These are phyloP conservation scores for Meriones unguiculatus DNA, from an alignment of 2,113 vertebrate species.

Conservation along the genomic window DNA sequence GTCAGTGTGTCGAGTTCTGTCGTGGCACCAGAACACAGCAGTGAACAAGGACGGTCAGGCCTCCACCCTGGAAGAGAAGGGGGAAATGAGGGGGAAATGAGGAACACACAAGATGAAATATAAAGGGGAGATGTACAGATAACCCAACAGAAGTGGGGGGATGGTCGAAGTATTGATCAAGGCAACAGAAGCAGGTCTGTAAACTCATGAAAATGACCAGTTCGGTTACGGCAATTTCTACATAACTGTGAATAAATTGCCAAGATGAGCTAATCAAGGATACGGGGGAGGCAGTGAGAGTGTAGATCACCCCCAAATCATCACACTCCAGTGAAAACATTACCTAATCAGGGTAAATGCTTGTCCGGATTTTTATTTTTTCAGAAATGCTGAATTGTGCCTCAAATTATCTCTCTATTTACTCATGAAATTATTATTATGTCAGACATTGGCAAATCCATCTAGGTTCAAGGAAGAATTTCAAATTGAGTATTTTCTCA, in stretches of 20 bases:
- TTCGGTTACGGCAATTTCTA: neutral
- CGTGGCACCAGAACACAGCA: neutral
- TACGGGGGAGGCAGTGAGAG: neutral
- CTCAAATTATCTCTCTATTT: constrained; percentile 61
- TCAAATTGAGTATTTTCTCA: constrained; percentile 67
- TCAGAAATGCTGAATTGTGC: constrained; percentile 27
- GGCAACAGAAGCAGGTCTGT: neutral
- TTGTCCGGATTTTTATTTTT: neutral
- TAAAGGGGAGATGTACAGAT: neutral
- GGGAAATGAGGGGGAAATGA: constrained; percentile 4
- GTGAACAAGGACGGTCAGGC: neutral
- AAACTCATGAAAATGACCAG: neutral
- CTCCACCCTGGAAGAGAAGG: neutral
- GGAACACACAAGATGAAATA: neutral
- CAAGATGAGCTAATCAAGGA: neutral
- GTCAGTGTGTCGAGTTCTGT: neutral
- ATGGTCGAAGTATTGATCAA: neutral
- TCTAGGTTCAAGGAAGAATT: constrained; percentile 62
- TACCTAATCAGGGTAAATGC: neutral
- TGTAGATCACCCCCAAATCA: neutral
- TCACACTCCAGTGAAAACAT: neutral
- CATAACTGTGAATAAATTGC: neutral
- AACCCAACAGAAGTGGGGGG: neutral
- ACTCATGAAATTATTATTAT: constrained; percentile 50
- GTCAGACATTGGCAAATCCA: constrained; percentile 70